phyloP scores from a whole-genome alignment of 2,797 vertebrate species.

The Lemur catta region DNA sequence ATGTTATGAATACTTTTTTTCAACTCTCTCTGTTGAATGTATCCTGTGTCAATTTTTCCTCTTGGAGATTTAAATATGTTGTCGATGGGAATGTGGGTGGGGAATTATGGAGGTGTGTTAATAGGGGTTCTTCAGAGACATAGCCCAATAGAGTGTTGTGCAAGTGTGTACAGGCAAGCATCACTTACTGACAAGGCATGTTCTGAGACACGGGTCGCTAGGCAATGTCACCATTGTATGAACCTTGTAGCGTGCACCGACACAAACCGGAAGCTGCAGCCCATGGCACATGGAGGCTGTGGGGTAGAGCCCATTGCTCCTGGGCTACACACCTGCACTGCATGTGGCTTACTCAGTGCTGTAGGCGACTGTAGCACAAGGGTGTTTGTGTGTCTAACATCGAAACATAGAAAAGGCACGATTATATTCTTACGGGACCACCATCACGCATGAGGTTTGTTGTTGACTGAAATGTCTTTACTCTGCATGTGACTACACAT shows the following conservation, averaged over 20 bases:
- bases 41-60: fast-evolving
- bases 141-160: fast-evolving
- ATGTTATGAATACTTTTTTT: fast-evolving
- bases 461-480: not conserved
- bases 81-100: fast-evolving
- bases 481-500: too few species aligned
- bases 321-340: not conserved
- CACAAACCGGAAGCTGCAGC: not conserved
- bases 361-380: not conserved
- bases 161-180: not conserved
- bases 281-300: fast-evolving
- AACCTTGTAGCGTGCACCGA: too few species aligned
- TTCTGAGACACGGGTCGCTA: not conserved
- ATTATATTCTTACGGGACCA: not conserved
- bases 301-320: not conserved
- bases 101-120: fast-evolving
- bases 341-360: not conserved
- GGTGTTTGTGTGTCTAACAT: not conserved
- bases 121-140: not conserved
- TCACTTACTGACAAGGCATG: not conserved
- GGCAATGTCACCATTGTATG: fast-evolving
- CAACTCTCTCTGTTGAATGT: fast-evolving
- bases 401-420: not conserved
- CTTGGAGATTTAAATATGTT: not conserved
- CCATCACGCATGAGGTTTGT: not conserved